Base-by-base conservation (phyloP, 2,797 vertebrate genomes). In the Macropodus opercularis region DNA sequence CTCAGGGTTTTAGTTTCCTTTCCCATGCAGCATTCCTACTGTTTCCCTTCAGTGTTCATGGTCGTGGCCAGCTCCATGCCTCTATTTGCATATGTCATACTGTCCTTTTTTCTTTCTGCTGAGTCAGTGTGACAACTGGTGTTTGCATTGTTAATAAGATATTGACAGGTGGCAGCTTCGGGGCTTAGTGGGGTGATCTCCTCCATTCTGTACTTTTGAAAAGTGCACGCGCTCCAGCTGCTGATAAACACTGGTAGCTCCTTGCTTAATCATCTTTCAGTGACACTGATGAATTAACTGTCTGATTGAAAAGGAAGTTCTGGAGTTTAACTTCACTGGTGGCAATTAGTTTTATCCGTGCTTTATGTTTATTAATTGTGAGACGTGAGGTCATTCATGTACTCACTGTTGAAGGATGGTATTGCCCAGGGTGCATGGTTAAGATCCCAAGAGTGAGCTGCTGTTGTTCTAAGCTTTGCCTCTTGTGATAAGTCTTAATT, bases 221-320 rank as follows among this genome's bases (percentile, higher is more conserved):
- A 63, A 48, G 34, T 51, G 50, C 35, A 67, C 72, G 62, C 63
- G 57, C 1, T 38, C 62, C 66, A 75, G 39, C 54, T 23, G 61
- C 65, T 57, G 54, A 77, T 53, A 13, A 67, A 74, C 79, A 60
- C 46, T 59, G 64, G 67, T 53, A 29, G 54, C 41, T 60, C 23
- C 38, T 41, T 27, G 35, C 54, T 72, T 89, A 86, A 76, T 88
- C 77, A 67, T 77, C 61, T 69, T 75, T 77, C 67, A 40, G 48
- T 78, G 81, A 86, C 74, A 80, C 48, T 68, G 61, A 72, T 75
- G 67, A 83, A 85, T 87, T 74, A 75, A 81, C 61, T 42, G 62
- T 71, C 43, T 56, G 19, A 23, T 58, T 17, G 6, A 69, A 86
- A 83, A 82, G 72, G 10, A 75, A 79, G 56, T 79, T 81, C 63